These are phyloP conservation scores for Pollenia griseotomentosa DNA, from an alignment of 2,888 invertebrate genomes.

Conservation along the genomic window DNA sequence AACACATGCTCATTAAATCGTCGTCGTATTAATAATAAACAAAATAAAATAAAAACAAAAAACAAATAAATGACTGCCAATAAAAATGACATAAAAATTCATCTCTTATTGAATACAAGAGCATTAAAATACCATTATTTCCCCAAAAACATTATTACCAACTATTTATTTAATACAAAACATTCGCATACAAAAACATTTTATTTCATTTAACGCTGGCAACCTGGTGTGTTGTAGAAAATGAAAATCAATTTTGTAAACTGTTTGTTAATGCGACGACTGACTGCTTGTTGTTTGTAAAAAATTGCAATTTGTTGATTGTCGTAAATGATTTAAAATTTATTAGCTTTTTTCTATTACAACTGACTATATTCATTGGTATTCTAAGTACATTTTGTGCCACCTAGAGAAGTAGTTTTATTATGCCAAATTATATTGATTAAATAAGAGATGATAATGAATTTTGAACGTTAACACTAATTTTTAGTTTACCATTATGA, in stretches of 20 bases:
- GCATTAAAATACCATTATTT: constrained; percentile 30
- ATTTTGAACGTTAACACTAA: too few species aligned
- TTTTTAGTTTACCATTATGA: too few species aligned
- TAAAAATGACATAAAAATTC: constrained; percentile 72
- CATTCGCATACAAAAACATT: not conserved
- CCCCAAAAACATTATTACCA: constrained; percentile 9
- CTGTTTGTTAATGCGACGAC: constrained; percentile 29
- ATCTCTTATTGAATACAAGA: constrained; percentile 49
- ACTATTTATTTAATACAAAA: constrained; percentile 41
- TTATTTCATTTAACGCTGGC: constrained; percentile 22
- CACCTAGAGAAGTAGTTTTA: constrained; percentile 6
- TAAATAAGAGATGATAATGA: too few species aligned
- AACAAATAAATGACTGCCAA: constrained; percentile 69
- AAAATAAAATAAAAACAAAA: constrained; percentile 64
- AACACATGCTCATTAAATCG: constrained; percentile 48
- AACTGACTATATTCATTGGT: not conserved
- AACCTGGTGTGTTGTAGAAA: constrained; percentile 52
- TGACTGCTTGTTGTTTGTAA: constrained; percentile 19
- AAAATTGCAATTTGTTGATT: constrained; percentile 34
- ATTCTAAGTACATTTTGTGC: not conserved
- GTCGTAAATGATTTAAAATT: constrained; percentile 17
- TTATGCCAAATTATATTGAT: too few species aligned
- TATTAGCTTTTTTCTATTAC: not conserved
- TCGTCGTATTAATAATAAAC: constrained; percentile 48
- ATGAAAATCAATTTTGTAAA: constrained; percentile 55